Base-by-base conservation (phyloP, 2,888 invertebrate species). In the Andrena haemorrhoa region DNA sequence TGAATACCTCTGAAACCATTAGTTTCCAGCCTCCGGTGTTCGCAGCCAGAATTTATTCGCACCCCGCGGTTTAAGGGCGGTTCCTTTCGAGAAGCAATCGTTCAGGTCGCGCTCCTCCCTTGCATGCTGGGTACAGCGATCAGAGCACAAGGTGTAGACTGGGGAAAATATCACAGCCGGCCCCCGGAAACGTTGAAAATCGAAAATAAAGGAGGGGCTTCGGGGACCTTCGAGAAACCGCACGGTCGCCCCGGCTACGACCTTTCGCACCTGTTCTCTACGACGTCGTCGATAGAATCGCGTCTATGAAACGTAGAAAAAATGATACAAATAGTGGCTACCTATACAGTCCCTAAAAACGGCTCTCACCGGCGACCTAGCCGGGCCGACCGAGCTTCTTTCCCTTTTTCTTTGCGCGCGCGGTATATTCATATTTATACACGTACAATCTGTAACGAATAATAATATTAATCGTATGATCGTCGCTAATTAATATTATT, bases 131-230 rank as follows among this genome's bases (percentile, higher is more conserved):
- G 87, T 88, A 88, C 85, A 80, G 83, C 79, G 84, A 90, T 79
- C 88, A 86, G 84, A 87, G 85, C 85, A 81, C 83, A 78, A 87
- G 56, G 69, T 49, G 76, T 89, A 84, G 85, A 89, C 83, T 86
- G 82, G 84, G 83, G 85, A 86, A 88, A 88, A 82, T 93, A 93
- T 93, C 93, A 93, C 93, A 93, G 93, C 92, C 92, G 92, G 91
- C 91, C 92, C 92, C 91, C 91, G 89, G 89, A 90, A 90, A 88
- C 86, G 84, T 90, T 80, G 72, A 82, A 85, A 90, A 89, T 89
- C 73, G 82, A 90, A 90, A 89, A 86, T 89, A 88, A 90, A 88
- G 49, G 69, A 86, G 85, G 86, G 86, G 74, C 82, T 88, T 84
- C 83, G 89, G 89, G 90, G 91, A 89, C 90, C 88, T 91, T 90